phyloP scores from a whole-genome alignment of 2,888 invertebrate genomes.

The Drosophila nr. perissopoda region DNA sequence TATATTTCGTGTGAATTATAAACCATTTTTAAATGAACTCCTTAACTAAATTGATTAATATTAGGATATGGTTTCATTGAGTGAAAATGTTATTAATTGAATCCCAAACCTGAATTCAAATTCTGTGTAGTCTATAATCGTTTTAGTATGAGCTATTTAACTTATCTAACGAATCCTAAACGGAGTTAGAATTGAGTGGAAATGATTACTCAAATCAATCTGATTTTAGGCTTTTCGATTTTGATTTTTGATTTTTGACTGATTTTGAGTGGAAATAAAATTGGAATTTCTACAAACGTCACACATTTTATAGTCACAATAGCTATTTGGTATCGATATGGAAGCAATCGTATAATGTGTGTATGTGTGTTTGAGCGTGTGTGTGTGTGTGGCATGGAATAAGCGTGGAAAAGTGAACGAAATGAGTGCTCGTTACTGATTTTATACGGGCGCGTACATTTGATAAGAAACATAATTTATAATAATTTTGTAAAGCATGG shows the following conservation, averaged over 20 bases:
- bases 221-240: neutral
- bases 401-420: constrained; percentile 15
- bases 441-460: constrained; percentile 18
- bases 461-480: constrained; percentile 78
- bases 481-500: constrained; percentile 74
- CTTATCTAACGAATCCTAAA: neutral
- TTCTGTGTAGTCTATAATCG: neutral
- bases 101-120: neutral
- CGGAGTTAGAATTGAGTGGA: neutral
- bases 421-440: constrained; percentile 45
- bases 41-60: neutral
- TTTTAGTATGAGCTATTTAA: neutral
- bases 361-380: neutral
- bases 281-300: neutral
- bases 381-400: constrained; percentile 2
- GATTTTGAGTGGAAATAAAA: neutral
- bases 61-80: neutral
- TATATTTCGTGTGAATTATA: neutral
- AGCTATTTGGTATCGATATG: constrained; percentile 13
- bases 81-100: rapidly evolving
- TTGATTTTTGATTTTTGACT: no score
- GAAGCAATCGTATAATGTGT: constrained; percentile 19
- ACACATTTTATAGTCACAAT: neutral
- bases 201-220: neutral
- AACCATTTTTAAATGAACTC: neutral